Base-by-base conservation (phyloP, 2,797 vertebrate species). In the Poecilia wingei region DNA sequence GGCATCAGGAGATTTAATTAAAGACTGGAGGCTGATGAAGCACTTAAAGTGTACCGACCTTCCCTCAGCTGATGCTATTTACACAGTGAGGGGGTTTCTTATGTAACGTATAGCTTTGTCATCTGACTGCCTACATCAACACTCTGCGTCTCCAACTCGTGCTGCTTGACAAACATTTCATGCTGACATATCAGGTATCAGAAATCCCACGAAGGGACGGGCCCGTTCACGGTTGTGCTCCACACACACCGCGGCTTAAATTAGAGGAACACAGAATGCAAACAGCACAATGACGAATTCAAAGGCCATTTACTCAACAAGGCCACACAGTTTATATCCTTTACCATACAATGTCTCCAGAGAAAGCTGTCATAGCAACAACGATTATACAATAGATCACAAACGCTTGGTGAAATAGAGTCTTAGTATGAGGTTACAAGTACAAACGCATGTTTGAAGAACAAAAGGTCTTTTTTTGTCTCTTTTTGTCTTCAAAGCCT, bases 91-190 rank as follows among this genome's bases (percentile, higher is more conserved):
- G 76, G 66, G 74, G 81, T 43, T 79, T 88, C 84, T 92, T 89
- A 88, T 85, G 89, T 90, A 89, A 94, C 43, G 33, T 90, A 84
- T 88, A 89, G 87, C 84, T 89, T 85, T 78, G 83, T 89, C 87
- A 86, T 88, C 91, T 82, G 87, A 87, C 91, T 82, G 84, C 91
- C 83, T 84, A 79, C 89, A 86, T 85, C 90, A 87, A 25, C 84
- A 85, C 82, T 87, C 84, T 88, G 82, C 78, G 86, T 81, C 85
- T 89, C 86, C 78, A 85, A 80, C 86, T 89, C 82, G 82, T 72
- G 72, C 84, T 75, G 88, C 86, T 85, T 87, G 77, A 89, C 79
- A 64, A 88, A 86, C 84, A 51, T 72, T 77, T 72, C 64, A 77
- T 82, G 80, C 86, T 87, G 78, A 22, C 76, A 90, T 87, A 80